A percentile compares a stretch with the other conserved stretches of the same genome.
These are phyloP conservation scores for Apamea crenata DNA, from an alignment of 2,888 invertebrate genomes.

Conservation along the genomic window DNA sequence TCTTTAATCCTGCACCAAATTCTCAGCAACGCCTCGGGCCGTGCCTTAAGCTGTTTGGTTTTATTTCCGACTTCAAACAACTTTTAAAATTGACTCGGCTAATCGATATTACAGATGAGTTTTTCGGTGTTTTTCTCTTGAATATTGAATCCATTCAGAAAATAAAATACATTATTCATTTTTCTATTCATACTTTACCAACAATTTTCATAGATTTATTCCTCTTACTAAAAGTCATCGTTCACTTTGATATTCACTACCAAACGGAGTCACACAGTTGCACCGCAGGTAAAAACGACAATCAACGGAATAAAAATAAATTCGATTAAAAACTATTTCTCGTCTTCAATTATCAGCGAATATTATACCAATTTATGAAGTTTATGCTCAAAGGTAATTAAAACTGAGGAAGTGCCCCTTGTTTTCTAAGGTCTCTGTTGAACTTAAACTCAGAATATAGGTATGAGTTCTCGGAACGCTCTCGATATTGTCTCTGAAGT, in stretches of 20 bases:
- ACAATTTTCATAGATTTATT: slow-evolving; percentile 20
- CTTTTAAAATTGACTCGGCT: background rate
- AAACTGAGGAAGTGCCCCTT: slow-evolving; percentile 37
- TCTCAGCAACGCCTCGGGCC: slow-evolving; percentile 14
- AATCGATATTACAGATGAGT: background rate
- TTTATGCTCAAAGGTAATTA: slow-evolving; percentile 52
- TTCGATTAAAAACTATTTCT: slow-evolving; percentile 19
- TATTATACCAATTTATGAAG: slow-evolving; percentile 38
- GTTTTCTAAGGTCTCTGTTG: slow-evolving; percentile 36
- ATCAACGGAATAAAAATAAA: background rate
- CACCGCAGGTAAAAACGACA: background rate
- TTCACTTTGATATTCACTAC: background rate
- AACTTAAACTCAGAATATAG: slow-evolving; percentile 32
- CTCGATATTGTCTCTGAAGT: slow-evolving; percentile 43
- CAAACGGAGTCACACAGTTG: background rate
- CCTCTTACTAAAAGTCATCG: background rate
- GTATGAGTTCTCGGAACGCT: slow-evolving; percentile 35
- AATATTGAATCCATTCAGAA: background rate
- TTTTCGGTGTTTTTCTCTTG: background rate
- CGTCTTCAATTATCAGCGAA: slow-evolving; percentile 19
- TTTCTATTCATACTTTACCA: slow-evolving; percentile 7
- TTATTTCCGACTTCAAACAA: slow-evolving; percentile 37
- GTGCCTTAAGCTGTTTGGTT: slow-evolving; percentile 36
- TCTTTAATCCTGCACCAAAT: slow-evolving; percentile 12
- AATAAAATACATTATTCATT: background rate